Percentiles rank a stretch among this genome's conserved stretches.
These are phyloP conservation scores for Galleria mellonella DNA, from an alignment of 1,140 invertebrate species.

Conservation along the genomic window DNA sequence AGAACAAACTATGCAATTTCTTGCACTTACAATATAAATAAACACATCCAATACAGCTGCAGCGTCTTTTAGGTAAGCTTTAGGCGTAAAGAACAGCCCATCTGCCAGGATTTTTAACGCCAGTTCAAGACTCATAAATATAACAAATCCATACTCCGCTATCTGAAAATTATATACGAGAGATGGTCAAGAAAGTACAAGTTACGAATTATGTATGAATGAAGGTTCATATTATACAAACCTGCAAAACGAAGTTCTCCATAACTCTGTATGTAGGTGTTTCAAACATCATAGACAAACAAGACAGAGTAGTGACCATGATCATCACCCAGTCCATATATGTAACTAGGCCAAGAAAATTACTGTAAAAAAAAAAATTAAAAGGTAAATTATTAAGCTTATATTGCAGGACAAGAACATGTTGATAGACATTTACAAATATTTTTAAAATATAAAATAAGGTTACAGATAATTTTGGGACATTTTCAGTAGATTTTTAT, in stretches of 20 bases:
- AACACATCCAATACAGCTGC: constrained; percentile 97
- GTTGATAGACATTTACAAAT: too few species aligned
- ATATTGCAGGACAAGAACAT: too few species aligned
- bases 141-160: constrained; percentile 98
- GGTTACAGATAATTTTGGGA: too few species aligned
- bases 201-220: too few species aligned
- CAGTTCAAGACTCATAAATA: constrained; percentile 98
- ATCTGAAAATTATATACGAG: constrained; percentile 78
- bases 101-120: constrained; percentile 97
- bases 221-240: constrained; percentile 11
- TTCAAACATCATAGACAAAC: constrained; percentile 99
- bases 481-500: too few species aligned
- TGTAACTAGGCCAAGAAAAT: constrained; percentile 97
- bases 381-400: too few species aligned
- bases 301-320: constrained; percentile 96
- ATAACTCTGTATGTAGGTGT: constrained; percentile 91
- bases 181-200: background rate
- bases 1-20: too few species aligned
- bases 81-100: constrained; percentile 98
- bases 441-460: too few species aligned
- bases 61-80: constrained; percentile 98
- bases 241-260: constrained; percentile 85
- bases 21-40: constrained; percentile 94
- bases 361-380: constrained; percentile 78
- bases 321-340: constrained; percentile 99